phyloP scores from a whole-genome alignment of 2,113 vertebrate genomes.

The Pedetes capensis region DNA sequence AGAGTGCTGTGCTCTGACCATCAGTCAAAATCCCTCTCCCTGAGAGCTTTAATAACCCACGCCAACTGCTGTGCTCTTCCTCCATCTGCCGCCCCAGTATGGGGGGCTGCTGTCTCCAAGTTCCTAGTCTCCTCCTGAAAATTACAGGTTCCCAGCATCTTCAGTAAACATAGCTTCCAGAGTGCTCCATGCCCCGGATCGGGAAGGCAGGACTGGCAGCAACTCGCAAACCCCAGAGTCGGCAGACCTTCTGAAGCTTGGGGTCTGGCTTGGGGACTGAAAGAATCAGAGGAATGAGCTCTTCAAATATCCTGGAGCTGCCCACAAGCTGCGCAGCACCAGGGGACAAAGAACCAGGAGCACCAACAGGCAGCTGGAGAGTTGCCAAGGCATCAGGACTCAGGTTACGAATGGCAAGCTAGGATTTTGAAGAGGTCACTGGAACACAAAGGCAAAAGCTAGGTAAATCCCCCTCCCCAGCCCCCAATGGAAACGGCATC shows the following conservation, averaged over 20 bases:
- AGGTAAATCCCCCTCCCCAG: accelerated
- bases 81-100: not conserved
- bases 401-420: not conserved
- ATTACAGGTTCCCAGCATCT: not conserved
- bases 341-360: accelerated
- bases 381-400: accelerated
- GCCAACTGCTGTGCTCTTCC: not conserved
- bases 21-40: not conserved
- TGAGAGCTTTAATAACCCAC: accelerated
- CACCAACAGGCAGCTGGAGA: accelerated
- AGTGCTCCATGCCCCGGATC: not conserved
- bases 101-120: accelerated
- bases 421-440: not conserved
- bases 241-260: not conserved
- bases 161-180: not conserved
- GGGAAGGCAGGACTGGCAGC: not conserved
- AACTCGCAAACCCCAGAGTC: not conserved
- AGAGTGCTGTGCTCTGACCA: not conserved
- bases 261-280: not conserved
- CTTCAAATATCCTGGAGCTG: accelerated
- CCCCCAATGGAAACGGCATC: accelerated
- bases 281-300: not conserved
- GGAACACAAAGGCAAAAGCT: not conserved
- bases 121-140: not conserved
- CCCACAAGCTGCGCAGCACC: accelerated